These are phyloP conservation scores for Trachops cirrhosus DNA, from an alignment of 2,797 vertebrate species.

Conservation along the genomic window DNA sequence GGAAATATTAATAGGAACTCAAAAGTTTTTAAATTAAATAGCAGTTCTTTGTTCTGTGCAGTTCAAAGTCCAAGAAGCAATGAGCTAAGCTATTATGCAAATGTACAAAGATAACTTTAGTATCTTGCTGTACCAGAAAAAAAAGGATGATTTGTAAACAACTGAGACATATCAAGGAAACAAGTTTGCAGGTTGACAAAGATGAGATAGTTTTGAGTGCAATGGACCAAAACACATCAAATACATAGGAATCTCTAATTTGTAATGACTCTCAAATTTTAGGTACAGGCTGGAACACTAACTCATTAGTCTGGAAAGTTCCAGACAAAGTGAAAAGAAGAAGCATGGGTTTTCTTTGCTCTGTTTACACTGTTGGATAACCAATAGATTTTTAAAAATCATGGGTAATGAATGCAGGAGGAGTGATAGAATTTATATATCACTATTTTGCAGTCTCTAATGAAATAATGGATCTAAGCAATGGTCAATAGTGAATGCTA, in stretches of 20 bases:
- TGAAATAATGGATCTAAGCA: constrained; percentile 21
- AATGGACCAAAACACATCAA: neutral
- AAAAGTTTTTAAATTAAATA: neutral
- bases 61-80: neutral
- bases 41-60: neutral
- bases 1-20: neutral
- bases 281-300: neutral
- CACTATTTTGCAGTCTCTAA: constrained; percentile 39
- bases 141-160: neutral
- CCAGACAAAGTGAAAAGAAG: neutral
- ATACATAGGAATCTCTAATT: neutral
- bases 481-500: constrained; percentile 39
- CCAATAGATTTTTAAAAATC: constrained; percentile 20
- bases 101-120: neutral
- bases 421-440: constrained; percentile 31
- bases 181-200: neutral
- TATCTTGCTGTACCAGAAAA: neutral
- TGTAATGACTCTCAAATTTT: neutral
- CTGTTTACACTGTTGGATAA: neutral
- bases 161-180: neutral
- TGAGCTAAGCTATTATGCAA: neutral
- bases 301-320: neutral
- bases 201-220: neutral
- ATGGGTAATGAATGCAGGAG: neutral
- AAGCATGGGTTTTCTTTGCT: neutral